Conservation (phyloP, 2,888 invertebrate genomes). For the Tachystola acroxantha region DNA sequence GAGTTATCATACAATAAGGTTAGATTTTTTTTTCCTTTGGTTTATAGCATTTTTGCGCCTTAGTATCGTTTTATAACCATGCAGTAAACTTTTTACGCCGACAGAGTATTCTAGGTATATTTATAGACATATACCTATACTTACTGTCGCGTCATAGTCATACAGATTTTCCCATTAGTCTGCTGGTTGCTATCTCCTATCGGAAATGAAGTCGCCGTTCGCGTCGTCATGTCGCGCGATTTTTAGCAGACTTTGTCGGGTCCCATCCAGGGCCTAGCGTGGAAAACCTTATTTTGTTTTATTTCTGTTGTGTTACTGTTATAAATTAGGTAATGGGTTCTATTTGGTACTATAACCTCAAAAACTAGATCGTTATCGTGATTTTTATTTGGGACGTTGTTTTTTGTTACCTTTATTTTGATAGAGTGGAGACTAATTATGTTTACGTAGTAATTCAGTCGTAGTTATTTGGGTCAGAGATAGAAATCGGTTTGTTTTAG, state of each 20-base stretch:
- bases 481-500: too few relatives aligned
- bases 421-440: not conserved
- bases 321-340: too few relatives aligned
- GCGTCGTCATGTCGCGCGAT: slow-evolving; percentile 11
- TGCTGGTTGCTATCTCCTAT: slow-evolving; percentile 23
- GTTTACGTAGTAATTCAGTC: not conserved
- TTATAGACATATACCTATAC: too few relatives aligned
- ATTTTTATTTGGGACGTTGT: not conserved
- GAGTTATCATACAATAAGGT: too few relatives aligned
- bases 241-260: too few relatives aligned
- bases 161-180: slow-evolving; percentile 10
- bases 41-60: too few relatives aligned
- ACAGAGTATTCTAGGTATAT: too few relatives aligned
- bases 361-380: not conserved
- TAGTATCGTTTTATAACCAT: too few relatives aligned
- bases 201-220: slow-evolving; percentile 28
- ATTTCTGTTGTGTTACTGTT: not conserved
- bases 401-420: not conserved
- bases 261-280: too few relatives aligned
- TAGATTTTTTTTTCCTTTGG: too few relatives aligned
- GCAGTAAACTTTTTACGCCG: too few relatives aligned
- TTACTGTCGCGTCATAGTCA: too few relatives aligned
- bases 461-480: not conserved
- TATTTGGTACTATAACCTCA: not conserved
- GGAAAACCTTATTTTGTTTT: not conserved